These are phyloP conservation scores for Bergia sp. DNA, from an alignment of 92 coral and sea anemone genomes.

Conservation along the genomic window DNA sequence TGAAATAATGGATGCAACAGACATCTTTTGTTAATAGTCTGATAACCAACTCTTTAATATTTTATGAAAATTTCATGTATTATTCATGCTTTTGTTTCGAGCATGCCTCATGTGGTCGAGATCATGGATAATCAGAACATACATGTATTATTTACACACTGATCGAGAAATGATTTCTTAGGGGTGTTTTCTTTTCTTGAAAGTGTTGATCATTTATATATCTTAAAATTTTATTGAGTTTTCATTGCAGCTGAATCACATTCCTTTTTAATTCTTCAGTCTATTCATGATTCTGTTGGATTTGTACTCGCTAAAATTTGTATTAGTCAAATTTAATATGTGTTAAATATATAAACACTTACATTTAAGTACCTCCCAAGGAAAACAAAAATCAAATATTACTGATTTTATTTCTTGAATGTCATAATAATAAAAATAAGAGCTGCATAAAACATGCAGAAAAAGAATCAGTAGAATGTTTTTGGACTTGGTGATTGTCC, in stretches of 20 bases:
- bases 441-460: background rate
- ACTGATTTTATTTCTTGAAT: background rate
- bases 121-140: conserved; percentile 15
- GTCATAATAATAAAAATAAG: background rate
- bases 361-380: background rate
- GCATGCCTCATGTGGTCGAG: conserved; percentile 16
- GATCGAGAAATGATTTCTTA: too few species aligned
- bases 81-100: background rate
- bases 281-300: background rate
- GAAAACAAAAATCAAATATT: background rate
- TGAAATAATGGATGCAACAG: too few species aligned
- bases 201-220: conserved; percentile 18
- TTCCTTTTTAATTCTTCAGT: conserved; percentile 5
- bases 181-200: background rate
- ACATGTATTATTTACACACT: conserved; percentile 14
- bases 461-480: too few species aligned
- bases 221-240: conserved; percentile 16
- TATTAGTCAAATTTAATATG: background rate
- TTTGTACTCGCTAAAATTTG: background rate
- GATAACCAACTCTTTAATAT: background rate
- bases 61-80: conserved; percentile 13
- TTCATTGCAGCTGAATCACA: conserved; percentile 17
- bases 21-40: too few species aligned
- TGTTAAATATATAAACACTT: background rate
- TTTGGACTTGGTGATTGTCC: background rate